Conservation (phyloP, 2,113 vertebrate species). For the Rhizomys pruinosus region DNA sequence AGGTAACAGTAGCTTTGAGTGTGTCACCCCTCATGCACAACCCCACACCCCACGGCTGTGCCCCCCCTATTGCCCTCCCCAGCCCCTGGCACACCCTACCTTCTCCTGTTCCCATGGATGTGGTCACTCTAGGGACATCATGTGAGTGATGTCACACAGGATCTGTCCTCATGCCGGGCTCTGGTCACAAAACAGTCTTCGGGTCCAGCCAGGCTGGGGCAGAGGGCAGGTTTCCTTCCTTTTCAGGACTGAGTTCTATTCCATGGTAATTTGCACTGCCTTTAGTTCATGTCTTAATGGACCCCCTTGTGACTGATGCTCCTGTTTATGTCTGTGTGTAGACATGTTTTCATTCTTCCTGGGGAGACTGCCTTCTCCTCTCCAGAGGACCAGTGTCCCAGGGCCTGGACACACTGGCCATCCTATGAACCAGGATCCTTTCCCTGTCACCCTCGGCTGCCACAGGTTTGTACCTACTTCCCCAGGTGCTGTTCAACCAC, state of each 20-base stretch:
- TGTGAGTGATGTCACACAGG: background rate
- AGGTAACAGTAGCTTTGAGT: too few relatives aligned
- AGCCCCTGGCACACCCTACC: background rate
- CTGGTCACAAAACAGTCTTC: background rate
- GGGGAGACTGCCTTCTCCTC: background rate
- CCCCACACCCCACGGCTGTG: background rate
- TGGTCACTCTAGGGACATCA: too few relatives aligned
- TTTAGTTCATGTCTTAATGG: too few relatives aligned
- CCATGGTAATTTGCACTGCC: rapidly evolving
- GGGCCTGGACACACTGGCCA: background rate
- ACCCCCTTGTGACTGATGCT: background rate
- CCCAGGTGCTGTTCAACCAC: background rate
- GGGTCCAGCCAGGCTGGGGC: background rate
- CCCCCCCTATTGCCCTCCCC: too few relatives aligned
- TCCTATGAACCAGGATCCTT: background rate
- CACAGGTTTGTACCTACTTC: too few relatives aligned
- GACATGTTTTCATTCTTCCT: too few relatives aligned
- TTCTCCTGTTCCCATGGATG: background rate
- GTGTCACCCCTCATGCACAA: too few relatives aligned
- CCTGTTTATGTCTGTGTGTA: background rate
- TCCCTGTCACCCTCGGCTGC: background rate
- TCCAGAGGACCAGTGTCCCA: too few relatives aligned
- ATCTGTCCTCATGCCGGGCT: background rate
- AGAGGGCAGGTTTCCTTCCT: rapidly evolving
- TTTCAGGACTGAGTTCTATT: rapidly evolving